phyloP scores from a whole-genome alignment of 2,888 invertebrate species.

The Tridacna gigas region DNA sequence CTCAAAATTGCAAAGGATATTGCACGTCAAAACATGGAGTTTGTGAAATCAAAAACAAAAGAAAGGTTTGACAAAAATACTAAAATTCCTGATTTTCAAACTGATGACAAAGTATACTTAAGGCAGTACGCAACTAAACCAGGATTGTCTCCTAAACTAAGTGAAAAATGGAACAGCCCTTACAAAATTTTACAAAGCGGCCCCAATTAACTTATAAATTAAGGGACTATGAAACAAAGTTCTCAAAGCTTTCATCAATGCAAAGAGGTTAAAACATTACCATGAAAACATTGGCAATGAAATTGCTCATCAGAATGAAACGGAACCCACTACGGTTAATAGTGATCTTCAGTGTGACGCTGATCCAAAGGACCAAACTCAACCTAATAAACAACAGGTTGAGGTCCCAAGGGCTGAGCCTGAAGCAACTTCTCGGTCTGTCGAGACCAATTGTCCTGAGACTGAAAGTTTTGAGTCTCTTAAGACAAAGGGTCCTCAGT shows the following conservation, averaged over 20 bases:
- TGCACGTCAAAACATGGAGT: constrained; percentile 32
- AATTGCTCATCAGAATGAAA: neutral
- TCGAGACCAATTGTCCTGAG: constrained; percentile 17
- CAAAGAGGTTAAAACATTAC: constrained; percentile 42
- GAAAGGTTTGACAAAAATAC: constrained; percentile 31
- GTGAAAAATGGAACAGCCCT: constrained; percentile 43
- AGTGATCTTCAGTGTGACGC: constrained; percentile 8
- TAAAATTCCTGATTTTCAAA: constrained; percentile 35
- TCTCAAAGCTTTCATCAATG: constrained; percentile 25
- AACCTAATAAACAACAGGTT: constrained; percentile 5
- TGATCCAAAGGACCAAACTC: constrained; percentile 6
- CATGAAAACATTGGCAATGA: constrained; percentile 12
- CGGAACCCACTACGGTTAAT: neutral
- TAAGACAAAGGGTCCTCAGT: constrained; percentile 2
- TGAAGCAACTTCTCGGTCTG: constrained; percentile 12
- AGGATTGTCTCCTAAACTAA: constrained; percentile 42
- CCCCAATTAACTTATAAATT: constrained; percentile 48
- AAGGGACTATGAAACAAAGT: constrained; percentile 26
- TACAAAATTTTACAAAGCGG: constrained; percentile 32
- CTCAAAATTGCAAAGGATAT: constrained; percentile 27
- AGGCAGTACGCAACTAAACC: neutral
- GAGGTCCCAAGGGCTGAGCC: constrained; percentile 1
- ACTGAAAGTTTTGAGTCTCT: constrained; percentile 6
- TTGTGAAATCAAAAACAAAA: constrained; percentile 29
- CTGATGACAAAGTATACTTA: constrained; percentile 40